phyloP scores from a whole-genome alignment of 2,888 invertebrate species.

The Hymenopus coronatus region DNA sequence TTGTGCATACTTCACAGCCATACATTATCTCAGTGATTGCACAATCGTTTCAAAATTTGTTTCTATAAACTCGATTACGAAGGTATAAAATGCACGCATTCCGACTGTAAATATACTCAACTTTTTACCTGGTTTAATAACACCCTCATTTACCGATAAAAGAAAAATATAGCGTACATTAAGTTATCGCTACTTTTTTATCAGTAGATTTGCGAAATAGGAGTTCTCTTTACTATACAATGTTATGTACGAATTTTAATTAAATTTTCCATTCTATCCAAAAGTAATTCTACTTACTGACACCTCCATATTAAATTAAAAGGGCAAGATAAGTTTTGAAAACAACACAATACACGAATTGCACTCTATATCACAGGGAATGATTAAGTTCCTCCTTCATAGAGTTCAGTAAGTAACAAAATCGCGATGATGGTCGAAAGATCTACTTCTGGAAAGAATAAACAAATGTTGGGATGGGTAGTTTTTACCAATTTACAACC shows the following conservation, averaged over 20 bases:
- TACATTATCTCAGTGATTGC: no score
- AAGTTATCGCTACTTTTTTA: no score
- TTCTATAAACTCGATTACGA: no score
- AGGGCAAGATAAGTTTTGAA: background rate
- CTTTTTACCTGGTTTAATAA: no score
- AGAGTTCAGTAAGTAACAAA: background rate
- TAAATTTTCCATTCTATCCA: background rate
- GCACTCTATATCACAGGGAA: background rate
- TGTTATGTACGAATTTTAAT: background rate
- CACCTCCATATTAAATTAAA: background rate
- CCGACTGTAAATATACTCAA: no score
- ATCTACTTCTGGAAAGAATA: background rate
- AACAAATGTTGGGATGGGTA: background rate
- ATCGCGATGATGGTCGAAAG: background rate
- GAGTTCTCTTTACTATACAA: background rate
- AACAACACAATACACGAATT: background rate
- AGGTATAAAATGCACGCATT: no score
- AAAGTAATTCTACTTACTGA: background rate
- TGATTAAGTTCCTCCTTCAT: background rate
- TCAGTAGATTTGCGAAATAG: no score
- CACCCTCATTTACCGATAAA: no score
- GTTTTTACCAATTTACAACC: background rate
- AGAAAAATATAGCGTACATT: no score
- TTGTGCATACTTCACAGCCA: background rate
- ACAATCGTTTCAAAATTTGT: no score